A percentile compares a stretch with the other conserved stretches of the same genome.
phyloP scores from a whole-genome alignment of 2,797 vertebrate genomes.

The Artibeus jamaicensis region DNA sequence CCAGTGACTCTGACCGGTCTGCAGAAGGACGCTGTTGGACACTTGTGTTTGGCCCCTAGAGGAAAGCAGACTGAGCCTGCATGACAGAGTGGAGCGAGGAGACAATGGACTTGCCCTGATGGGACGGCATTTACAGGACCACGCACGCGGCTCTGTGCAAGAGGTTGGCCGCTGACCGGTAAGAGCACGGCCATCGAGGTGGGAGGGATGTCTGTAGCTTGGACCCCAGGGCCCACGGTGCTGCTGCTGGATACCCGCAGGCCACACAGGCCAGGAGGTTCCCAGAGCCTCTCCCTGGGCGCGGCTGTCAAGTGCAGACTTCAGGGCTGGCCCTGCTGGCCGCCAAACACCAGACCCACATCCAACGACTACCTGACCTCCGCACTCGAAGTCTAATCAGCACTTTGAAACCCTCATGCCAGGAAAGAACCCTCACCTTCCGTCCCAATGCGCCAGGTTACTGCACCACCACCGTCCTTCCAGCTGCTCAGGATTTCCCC shows the following conservation, averaged over 20 bases:
- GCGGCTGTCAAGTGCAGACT: neutral
- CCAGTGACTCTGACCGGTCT: neutral
- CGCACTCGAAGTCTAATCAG: neutral
- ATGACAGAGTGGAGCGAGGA: too few species aligned
- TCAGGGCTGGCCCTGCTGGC: too few species aligned
- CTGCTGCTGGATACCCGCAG: too few species aligned
- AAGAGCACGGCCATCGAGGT: too few species aligned
- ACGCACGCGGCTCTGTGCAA: too few species aligned
- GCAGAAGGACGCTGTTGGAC: neutral
- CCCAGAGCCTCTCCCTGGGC: neutral
- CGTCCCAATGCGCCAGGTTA: neutral
- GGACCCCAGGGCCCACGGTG: too few species aligned
- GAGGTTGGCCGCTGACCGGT: too few species aligned
- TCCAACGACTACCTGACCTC: too few species aligned
- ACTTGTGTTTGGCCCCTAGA: neutral
- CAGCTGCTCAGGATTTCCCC: neutral
- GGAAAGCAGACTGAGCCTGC: neutral
- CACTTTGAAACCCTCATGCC: neutral
- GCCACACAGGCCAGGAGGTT: neutral
- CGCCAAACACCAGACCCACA: neutral
- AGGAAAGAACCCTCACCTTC: neutral
- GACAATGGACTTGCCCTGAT: neutral
- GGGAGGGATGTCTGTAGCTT: too few species aligned
- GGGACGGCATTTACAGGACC: too few species aligned
- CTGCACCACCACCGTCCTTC: neutral